Evolutionary conservation across 2,113 vertebrate genomes (phyloP).

Genomic region (Cynopterus brachyotis): DNA sequence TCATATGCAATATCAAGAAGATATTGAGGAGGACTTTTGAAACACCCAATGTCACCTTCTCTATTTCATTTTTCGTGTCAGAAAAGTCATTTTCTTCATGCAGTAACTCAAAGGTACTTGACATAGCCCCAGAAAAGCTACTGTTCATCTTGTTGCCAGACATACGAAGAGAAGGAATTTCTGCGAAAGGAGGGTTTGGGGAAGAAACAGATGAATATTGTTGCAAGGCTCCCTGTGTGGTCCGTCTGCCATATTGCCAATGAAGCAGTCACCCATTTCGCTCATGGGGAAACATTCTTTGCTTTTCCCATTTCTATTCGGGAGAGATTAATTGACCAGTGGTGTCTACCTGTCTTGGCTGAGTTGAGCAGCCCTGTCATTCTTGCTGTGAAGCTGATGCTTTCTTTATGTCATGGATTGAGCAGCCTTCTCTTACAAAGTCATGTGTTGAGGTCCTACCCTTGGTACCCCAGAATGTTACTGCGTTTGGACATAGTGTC

Average conservation of each 20-base stretch:
- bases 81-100: not conserved
- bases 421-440: accelerated
- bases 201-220: not conserved
- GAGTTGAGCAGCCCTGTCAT: not conserved
- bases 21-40: not conserved
- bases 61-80: conserved; percentile 42
- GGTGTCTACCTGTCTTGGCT: not conserved
- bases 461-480: not conserved
- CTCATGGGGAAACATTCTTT: not conserved
- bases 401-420: not conserved
- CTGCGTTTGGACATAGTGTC: not conserved
- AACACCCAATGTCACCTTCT: not conserved
- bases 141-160: not conserved
- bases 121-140: not conserved
- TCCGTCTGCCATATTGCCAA: not conserved
- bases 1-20: not conserved
- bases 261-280: not conserved
- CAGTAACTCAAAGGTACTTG: not conserved
- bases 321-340: not conserved
- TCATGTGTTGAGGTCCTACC: accelerated
- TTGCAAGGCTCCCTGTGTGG: not conserved
- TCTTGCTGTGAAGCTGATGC: not conserved
- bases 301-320: not conserved
- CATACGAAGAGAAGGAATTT: not conserved
- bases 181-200: not conserved